Evolutionary conservation across 2,113 vertebrate genomes (phyloP).

Genomic region (Zosterops hypoxanthus): DNA sequence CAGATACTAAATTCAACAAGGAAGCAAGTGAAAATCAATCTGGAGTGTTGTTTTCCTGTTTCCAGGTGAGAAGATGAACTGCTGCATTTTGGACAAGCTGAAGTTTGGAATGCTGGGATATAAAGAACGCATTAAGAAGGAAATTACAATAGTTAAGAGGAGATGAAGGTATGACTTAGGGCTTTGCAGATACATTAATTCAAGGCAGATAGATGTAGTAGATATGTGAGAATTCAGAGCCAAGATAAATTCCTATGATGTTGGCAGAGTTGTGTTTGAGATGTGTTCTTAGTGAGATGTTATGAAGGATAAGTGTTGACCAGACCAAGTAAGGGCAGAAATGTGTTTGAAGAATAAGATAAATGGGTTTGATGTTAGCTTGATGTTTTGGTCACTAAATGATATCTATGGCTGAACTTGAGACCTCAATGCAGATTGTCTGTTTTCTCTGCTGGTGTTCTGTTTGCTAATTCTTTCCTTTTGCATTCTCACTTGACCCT

Average conservation of each 20-base stretch:
- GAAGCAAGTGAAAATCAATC: slow-evolving; percentile 30
- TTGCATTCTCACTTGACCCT: background rate
- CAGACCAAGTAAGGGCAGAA: background rate
- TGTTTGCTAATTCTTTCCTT: background rate
- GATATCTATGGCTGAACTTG: background rate
- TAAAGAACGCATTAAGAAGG: slow-evolving; percentile 34
- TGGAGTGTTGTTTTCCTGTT: slow-evolving; percentile 56
- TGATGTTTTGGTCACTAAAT: background rate
- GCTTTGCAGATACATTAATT: background rate
- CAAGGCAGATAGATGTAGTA: background rate
- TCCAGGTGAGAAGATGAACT: slow-evolving; percentile 62
- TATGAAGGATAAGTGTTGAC: background rate
- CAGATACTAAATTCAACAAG: background rate
- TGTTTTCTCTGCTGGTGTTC: background rate
- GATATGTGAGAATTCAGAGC: background rate
- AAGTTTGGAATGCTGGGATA: slow-evolving; percentile 39
- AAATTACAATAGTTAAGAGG: slow-evolving; percentile 48
- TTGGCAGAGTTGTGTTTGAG: background rate
- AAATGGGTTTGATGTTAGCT: background rate
- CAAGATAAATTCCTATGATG: background rate
- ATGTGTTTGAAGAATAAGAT: background rate
- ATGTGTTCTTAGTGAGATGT: background rate
- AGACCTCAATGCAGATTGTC: background rate
- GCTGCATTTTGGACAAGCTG: slow-evolving; percentile 54
- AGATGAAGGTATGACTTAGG: slow-evolving; percentile 53